phyloP scores from a whole-genome alignment of 2,888 invertebrate genomes.

The Penaeus monodon region DNA sequence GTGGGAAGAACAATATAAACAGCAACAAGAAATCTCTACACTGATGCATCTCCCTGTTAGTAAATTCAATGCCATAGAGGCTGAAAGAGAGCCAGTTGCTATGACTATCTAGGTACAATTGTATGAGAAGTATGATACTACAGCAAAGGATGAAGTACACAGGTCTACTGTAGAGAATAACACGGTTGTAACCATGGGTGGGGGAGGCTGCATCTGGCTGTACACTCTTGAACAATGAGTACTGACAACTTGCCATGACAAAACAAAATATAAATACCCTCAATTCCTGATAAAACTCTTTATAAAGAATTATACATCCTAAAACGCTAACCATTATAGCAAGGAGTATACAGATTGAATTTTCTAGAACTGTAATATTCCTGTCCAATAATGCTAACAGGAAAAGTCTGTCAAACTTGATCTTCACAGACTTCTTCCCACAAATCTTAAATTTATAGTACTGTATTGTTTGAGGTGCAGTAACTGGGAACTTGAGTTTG shows the following conservation, averaged over 20 bases:
- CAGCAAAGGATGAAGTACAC: slow-evolving; percentile 68
- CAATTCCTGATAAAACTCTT: slow-evolving; percentile 90
- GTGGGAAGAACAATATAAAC: slow-evolving; percentile 89
- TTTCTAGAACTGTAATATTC: slow-evolving; percentile 86
- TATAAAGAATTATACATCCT: slow-evolving; percentile 85
- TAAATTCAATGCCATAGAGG: slow-evolving; percentile 72
- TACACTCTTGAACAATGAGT: slow-evolving; percentile 95
- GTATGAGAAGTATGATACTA: slow-evolving; percentile 68
- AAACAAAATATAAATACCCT: slow-evolving; percentile 95
- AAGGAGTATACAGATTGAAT: slow-evolving; percentile 83
- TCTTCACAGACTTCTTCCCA: slow-evolving; percentile 75
- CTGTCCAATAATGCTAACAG: slow-evolving; percentile 92
- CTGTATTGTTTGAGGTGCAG: slow-evolving; percentile 71
- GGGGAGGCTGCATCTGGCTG: slow-evolving; percentile 99
- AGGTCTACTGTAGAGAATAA: slow-evolving; percentile 86
- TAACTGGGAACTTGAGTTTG: slow-evolving; percentile 60
- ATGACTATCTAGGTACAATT: slow-evolving; percentile 42
- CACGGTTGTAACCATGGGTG: slow-evolving; percentile 95
- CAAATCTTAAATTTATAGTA: slow-evolving; percentile 82
- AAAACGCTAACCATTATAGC: slow-evolving; percentile 88
- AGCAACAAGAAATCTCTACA: slow-evolving; percentile 82
- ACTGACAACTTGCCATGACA: slow-evolving; percentile 98
- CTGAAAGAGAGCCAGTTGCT: slow-evolving; percentile 66
- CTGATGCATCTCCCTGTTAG: slow-evolving; percentile 76
- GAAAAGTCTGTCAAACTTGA: slow-evolving; percentile 92